Percentiles rank a stretch among this genome's conserved stretches.
phyloP scores from a whole-genome alignment of 2,888 invertebrate species.

The Tenthredo mesomela region DNA sequence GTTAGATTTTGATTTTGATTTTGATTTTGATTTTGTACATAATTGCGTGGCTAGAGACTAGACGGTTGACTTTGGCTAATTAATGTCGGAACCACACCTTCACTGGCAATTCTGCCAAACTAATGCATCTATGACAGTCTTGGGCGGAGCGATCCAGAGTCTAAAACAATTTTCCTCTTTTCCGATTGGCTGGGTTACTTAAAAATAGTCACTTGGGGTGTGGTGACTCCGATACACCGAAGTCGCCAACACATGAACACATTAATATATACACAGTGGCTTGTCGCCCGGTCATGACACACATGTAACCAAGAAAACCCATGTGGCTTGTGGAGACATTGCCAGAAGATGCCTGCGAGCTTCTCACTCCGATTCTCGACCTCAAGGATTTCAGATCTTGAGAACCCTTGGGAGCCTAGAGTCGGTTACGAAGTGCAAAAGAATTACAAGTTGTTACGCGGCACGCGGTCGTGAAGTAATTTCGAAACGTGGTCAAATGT shows the following conservation, averaged over 20 bases:
- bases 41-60: background rate
- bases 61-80: constrained; percentile 57
- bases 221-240: constrained; percentile 55
- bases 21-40: constrained; percentile 8
- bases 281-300: constrained; percentile 54
- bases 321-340: constrained; percentile 63
- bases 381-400: constrained; percentile 67
- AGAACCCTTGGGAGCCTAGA: constrained; percentile 29
- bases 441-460: constrained; percentile 7
- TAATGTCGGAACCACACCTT: constrained; percentile 72
- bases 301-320: constrained; percentile 55
- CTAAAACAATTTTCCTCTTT: constrained; percentile 65
- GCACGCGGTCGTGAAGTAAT: background rate
- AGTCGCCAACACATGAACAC: constrained; percentile 56
- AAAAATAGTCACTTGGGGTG: constrained; percentile 75
- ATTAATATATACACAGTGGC: constrained; percentile 63
- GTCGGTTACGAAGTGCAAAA: constrained; percentile 30
- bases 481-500: background rate
- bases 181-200: constrained; percentile 70
- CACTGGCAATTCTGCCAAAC: constrained; percentile 62
- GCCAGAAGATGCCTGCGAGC: constrained; percentile 63
- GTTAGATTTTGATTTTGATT: too few species aligned
- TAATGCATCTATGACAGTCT: constrained; percentile 65
- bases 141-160: constrained; percentile 68
- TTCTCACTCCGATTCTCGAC: constrained; percentile 72